These are phyloP conservation scores for Naja naja DNA, from an alignment of 2,113 vertebrate genomes.

Conservation along the genomic window DNA sequence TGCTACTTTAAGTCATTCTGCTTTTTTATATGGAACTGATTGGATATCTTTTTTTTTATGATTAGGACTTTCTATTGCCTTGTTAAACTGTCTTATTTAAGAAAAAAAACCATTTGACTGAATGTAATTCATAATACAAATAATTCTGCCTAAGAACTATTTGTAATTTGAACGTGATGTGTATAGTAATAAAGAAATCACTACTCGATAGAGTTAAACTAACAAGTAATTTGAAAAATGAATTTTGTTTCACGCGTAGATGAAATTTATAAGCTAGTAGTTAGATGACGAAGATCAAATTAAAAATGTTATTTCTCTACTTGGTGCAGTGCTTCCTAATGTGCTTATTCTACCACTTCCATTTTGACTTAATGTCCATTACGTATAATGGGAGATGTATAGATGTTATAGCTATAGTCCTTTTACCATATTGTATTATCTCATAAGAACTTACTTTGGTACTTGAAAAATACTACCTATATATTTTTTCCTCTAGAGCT, in stretches of 20 bases:
- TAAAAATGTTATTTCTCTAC: conserved; percentile 40
- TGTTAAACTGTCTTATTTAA: neutral
- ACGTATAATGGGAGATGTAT: conserved; percentile 2
- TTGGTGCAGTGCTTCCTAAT: conserved; percentile 31
- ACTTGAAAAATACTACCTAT: conserved; percentile 2
- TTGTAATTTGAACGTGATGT: conserved; percentile 5
- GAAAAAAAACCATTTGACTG: neutral
- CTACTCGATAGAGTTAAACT: conserved; percentile 19
- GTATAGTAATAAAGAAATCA: conserved; percentile 23
- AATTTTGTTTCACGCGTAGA: conserved; percentile 28
- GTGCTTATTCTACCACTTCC: conserved; percentile 23
- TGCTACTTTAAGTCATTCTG: neutral
- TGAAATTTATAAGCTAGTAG: conserved; percentile 31
- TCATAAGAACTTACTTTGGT: conserved; percentile 40
- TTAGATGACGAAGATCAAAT: conserved; percentile 37
- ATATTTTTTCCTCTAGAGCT: neutral
- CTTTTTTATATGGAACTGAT: neutral
- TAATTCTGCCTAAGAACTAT: neutral
- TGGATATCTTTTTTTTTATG: neutral
- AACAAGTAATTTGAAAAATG: conserved; percentile 44
- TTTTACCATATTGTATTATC: conserved; percentile 37
- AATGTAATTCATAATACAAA: conserved; percentile 27
- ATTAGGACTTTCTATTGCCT: neutral
- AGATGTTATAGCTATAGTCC: conserved; percentile 12
- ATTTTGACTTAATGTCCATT: conserved; percentile 25